phyloP scores from a whole-genome alignment of 1,140 invertebrate species.

The honey bee (Apis mellifera) region Amel_HAv3.1 CM009936.2:13116001-13116500 shows the following conservation, averaged over 20 bases:
- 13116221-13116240: slow-evolving; percentile 94
- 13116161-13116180: slow-evolving; percentile 46
- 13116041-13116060: slow-evolving; percentile 94
- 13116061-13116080: neutral
- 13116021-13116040: slow-evolving; percentile 97
- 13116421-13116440: slow-evolving; percentile 82
- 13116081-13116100: neutral
- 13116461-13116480: slow-evolving; percentile 10
- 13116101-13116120: neutral
- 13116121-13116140: neutral
- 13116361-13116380: slow-evolving; percentile 88
- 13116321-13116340: slow-evolving; percentile 95
- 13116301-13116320: slow-evolving; percentile 94
- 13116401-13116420: slow-evolving; percentile 87
- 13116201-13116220: slow-evolving; percentile 95
- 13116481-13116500: neutral
- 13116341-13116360: slow-evolving; percentile 96
- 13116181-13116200: slow-evolving; percentile 92
- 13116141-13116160: neutral
- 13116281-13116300: slow-evolving; percentile 97
- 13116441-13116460: slow-evolving; percentile 79
- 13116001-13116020: slow-evolving; percentile 99
- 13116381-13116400: slow-evolving; percentile 91
- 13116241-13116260: slow-evolving; percentile 92
- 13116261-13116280: slow-evolving; percentile 93